phyloP scores from a whole-genome alignment of 1,140 invertebrate species.

The Radopholus similis region DNA sequence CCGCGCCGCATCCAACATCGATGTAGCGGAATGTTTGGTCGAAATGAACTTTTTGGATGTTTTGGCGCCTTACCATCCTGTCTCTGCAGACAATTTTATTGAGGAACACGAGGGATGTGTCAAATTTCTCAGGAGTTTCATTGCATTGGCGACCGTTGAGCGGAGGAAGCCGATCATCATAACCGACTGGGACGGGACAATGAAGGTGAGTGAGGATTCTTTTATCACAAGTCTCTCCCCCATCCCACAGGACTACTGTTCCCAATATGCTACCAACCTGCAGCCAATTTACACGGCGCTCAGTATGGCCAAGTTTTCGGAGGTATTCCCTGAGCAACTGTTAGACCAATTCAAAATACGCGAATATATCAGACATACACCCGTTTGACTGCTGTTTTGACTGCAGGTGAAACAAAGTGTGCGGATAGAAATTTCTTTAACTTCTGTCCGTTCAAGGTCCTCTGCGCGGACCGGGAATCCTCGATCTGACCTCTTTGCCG shows the following conservation, averaged over 20 bases:
- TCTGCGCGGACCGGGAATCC: slow-evolving; percentile 50
- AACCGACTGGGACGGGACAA: slow-evolving; percentile 60
- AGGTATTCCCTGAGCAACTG: slow-evolving; percentile 1
- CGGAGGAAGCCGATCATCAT: slow-evolving; percentile 52
- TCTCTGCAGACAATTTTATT: slow-evolving; percentile 29
- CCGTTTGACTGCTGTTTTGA: slow-evolving; percentile 51
- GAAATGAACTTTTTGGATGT: slow-evolving; percentile 25
- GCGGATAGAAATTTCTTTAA: background rate
- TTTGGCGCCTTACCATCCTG: slow-evolving; percentile 40
- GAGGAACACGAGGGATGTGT: slow-evolving; percentile 34
- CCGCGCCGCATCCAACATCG: background rate
- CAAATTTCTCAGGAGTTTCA: slow-evolving; percentile 16
- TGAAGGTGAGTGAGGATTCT: slow-evolving; percentile 37
- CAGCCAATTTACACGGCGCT: slow-evolving; percentile 59
- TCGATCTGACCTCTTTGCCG: slow-evolving; percentile 56
- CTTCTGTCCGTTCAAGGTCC: slow-evolving; percentile 21
- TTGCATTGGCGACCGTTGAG: slow-evolving; percentile 14
- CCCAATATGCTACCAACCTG: slow-evolving; percentile 58
- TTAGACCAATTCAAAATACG: background rate
- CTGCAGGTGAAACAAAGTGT: slow-evolving; percentile 41
- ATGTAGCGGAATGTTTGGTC: slow-evolving; percentile 7
- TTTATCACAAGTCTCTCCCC: background rate
- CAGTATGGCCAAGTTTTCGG: slow-evolving; percentile 51
- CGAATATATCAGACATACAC: slow-evolving; percentile 42
- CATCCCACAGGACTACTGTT: slow-evolving; percentile 46